These are phyloP conservation scores for Arothron firmamentum DNA, from an alignment of 2,113 vertebrate genomes.

Conservation along the genomic window DNA sequence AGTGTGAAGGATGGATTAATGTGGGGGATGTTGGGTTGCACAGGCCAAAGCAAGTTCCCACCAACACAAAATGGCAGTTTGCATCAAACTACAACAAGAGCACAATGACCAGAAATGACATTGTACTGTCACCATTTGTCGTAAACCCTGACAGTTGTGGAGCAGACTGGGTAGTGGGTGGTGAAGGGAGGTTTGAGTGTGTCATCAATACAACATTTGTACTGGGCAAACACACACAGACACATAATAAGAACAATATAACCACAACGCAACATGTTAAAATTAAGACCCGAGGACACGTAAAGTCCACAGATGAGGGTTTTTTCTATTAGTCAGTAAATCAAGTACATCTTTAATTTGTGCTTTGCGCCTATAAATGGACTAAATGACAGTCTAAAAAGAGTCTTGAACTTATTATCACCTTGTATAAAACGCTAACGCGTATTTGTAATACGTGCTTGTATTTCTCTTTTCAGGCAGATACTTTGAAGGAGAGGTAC, in stretches of 20 bases:
- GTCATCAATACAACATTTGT: too few species aligned
- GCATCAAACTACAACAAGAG: constrained; percentile 14
- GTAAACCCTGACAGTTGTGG: neutral
- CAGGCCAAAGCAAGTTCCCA: constrained; percentile 42
- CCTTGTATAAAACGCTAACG: neutral
- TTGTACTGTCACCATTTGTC: neutral
- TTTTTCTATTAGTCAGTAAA: too few species aligned
- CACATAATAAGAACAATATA: too few species aligned
- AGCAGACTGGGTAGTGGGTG: neutral
- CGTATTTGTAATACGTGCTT: neutral
- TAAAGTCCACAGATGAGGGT: too few species aligned
- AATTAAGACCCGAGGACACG: too few species aligned
- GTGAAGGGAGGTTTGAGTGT: neutral
- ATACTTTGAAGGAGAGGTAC: constrained; percentile 95
- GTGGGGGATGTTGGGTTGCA: constrained; percentile 51
- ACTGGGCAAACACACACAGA: too few species aligned
- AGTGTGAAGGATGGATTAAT: constrained; percentile 54
- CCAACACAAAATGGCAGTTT: constrained; percentile 26
- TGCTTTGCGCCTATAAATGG: too few species aligned
- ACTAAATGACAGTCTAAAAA: too few species aligned
- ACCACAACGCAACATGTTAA: too few species aligned
- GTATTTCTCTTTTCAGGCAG: constrained; percentile 73
- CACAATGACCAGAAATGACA: neutral
- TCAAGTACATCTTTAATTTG: too few species aligned
- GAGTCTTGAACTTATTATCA: neutral